Conservation (phyloP, 2,888 invertebrate genomes). For the Perizoma affinitatum region DNA sequence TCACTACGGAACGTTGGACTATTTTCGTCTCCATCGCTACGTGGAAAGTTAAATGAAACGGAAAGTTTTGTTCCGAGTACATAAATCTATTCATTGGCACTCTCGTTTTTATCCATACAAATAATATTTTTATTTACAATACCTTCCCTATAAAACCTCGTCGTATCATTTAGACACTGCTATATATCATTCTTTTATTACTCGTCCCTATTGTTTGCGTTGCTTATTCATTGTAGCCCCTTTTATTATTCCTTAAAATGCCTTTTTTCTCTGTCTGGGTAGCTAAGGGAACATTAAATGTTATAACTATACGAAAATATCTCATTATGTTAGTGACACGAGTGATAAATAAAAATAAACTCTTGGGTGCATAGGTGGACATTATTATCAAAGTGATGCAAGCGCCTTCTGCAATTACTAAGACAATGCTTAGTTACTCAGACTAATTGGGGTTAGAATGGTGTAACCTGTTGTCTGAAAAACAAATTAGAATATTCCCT, state of each 20-base stretch:
- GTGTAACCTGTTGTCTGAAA: neutral
- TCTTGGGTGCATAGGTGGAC: neutral
- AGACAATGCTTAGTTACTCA: neutral
- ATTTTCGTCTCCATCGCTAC: slow-evolving; percentile 17
- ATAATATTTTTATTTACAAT: slow-evolving; percentile 13
- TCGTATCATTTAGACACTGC: slow-evolving; percentile 61
- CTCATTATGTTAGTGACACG: neutral
- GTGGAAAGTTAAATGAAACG: slow-evolving; percentile 4
- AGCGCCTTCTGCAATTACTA: slow-evolving; percentile 7
- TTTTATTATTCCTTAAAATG: slow-evolving; percentile 49
- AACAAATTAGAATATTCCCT: no score
- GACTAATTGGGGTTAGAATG: neutral
- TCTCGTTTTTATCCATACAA: slow-evolving; percentile 6
- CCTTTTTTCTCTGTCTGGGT: slow-evolving; percentile 45
- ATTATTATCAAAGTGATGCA: slow-evolving; percentile 17
- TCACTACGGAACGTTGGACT: slow-evolving; percentile 20
- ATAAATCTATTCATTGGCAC: no score
- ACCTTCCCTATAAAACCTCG: slow-evolving; percentile 41
- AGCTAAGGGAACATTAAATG: slow-evolving; percentile 1
- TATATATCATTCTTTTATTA: slow-evolving; percentile 78
- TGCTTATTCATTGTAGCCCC: slow-evolving; percentile 61
- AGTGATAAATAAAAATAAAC: no score
- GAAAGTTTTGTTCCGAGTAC: neutral
- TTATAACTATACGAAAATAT: neutral
- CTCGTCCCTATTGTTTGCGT: slow-evolving; percentile 60